Percentiles rank a stretch among this genome's conserved stretches.
phyloP scores from a whole-genome alignment of 2,113 vertebrate genomes.

The Ameiurus melas region DNA sequence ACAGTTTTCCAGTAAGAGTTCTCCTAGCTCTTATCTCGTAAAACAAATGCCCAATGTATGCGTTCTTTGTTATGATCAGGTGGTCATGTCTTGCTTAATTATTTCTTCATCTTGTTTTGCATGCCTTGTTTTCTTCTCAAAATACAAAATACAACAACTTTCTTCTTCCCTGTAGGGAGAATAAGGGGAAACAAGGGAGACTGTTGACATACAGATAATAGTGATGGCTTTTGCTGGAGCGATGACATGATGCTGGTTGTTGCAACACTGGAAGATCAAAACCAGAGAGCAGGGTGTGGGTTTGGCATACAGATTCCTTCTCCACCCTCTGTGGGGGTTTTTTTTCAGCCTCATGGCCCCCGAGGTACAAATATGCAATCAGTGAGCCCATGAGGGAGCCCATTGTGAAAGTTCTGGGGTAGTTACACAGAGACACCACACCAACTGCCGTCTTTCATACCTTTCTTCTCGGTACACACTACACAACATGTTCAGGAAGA shows the following conservation, averaged over 20 bases:
- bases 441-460: neutral
- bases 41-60: neutral
- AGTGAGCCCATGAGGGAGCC: slow-evolving; percentile 39
- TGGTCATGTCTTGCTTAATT: slow-evolving; percentile 15
- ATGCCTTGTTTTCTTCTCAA: slow-evolving; percentile 22
- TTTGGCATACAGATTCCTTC: slow-evolving; percentile 32
- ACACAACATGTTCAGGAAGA: neutral
- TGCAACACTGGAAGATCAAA: slow-evolving; percentile 51
- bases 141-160: slow-evolving; percentile 26
- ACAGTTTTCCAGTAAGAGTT: neutral
- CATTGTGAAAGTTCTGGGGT: slow-evolving; percentile 52
- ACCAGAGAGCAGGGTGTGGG: slow-evolving; percentile 37
- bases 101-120: slow-evolving; percentile 22
- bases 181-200: slow-evolving; percentile 27
- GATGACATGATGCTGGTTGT: slow-evolving; percentile 48
- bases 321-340: slow-evolving; percentile 8
- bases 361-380: slow-evolving; percentile 43
- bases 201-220: slow-evolving; percentile 31
- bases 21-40: neutral
- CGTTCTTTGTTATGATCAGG: slow-evolving; percentile 12
- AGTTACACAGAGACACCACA: slow-evolving; percentile 38
- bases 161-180: slow-evolving; percentile 24
- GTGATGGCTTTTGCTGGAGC: slow-evolving; percentile 26
- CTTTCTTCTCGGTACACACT: neutral
- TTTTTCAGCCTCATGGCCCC: slow-evolving; percentile 18